These are phyloP conservation scores for Neomonachus schauinslandi DNA, from an alignment of 2,113 vertebrate species.

Conservation along the genomic window DNA sequence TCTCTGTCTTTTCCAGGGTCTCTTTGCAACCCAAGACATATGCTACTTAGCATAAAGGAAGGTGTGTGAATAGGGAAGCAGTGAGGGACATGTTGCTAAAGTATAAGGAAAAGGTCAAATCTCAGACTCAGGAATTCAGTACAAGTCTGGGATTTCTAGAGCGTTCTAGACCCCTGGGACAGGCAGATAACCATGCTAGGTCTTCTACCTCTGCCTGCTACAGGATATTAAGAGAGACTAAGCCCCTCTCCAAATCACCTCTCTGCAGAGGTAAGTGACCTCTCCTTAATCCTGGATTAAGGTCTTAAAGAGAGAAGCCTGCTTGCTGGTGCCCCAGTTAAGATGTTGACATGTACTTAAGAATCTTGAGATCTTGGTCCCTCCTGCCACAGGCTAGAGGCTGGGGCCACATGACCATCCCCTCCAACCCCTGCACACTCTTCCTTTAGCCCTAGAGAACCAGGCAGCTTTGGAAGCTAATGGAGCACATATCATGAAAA, in stretches of 20 bases:
- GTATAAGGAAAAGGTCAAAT: neutral
- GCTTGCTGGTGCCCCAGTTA: conserved; percentile 85
- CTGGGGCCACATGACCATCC: neutral
- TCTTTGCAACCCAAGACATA: neutral
- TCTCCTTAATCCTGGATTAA: conserved; percentile 89
- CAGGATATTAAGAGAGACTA: conserved; percentile 79
- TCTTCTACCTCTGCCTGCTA: conserved; percentile 25
- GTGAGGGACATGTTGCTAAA: neutral
- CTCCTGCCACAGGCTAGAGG: conserved; percentile 32
- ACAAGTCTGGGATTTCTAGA: neutral
- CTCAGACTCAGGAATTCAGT: neutral
- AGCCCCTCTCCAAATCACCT: conserved; percentile 80
- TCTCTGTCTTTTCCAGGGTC: neutral
- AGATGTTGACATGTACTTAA: conserved; percentile 82
- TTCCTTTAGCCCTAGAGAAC: neutral
- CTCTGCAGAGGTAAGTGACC: conserved; percentile 84
- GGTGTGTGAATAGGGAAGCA: neutral
- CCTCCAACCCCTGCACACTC: conserved; percentile 41
- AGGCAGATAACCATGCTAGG: neutral
- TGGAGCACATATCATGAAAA: neutral
- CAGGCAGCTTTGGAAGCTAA: neutral
- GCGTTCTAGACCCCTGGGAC: too few relatives aligned
- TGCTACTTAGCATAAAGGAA: neutral
- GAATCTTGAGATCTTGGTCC: conserved; percentile 23
- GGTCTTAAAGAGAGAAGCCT: conserved; percentile 84